Percentiles rank a stretch among this genome's conserved stretches.
Evolutionary conservation across 2,113 vertebrate species (phyloP).

Genomic region (Pontoporia blainvillei): DNA sequence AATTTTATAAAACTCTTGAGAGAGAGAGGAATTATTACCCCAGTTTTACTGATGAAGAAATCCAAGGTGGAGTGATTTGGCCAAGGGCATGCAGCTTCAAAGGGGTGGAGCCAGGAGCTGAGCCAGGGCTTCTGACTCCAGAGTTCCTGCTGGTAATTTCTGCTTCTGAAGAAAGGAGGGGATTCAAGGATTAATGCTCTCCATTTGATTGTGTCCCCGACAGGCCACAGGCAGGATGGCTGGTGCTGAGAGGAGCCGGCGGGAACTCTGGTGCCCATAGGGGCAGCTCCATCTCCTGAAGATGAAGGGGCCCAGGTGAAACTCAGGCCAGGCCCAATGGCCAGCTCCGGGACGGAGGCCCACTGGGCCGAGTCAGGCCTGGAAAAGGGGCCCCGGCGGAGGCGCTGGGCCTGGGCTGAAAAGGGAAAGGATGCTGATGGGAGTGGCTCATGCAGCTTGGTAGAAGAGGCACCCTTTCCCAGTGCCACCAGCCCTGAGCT

Average conservation of each 20-base stretch:
- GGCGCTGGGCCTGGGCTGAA: constrained; percentile 48
- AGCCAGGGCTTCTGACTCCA: background rate
- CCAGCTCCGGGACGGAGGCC: constrained; percentile 58
- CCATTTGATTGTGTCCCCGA: background rate
- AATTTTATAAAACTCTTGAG: background rate
- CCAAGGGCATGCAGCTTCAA: background rate
- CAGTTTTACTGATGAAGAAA: background rate
- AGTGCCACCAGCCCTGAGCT: constrained; percentile 29
- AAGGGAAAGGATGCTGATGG: constrained; percentile 36
- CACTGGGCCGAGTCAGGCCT: constrained; percentile 41
- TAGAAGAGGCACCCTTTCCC: background rate
- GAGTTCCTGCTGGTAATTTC: background rate
- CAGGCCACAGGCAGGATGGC: background rate
- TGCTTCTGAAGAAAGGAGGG: background rate
- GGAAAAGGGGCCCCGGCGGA: constrained; percentile 2
- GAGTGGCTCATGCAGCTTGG: background rate
- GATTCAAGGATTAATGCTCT: background rate
- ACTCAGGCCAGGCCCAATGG: constrained; percentile 53
- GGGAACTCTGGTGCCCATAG: constrained; percentile 40
- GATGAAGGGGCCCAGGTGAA: constrained; percentile 75
- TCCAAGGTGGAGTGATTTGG: background rate
- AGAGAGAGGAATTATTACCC: background rate
- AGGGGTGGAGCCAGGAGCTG: background rate
- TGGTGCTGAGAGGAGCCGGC: background rate
- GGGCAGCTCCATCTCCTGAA: background rate